Percentiles rank a stretch among this genome's conserved stretches.
These are phyloP conservation scores for Vimba vimba DNA, from an alignment of 2,113 vertebrate species.

Conservation along the genomic window DNA sequence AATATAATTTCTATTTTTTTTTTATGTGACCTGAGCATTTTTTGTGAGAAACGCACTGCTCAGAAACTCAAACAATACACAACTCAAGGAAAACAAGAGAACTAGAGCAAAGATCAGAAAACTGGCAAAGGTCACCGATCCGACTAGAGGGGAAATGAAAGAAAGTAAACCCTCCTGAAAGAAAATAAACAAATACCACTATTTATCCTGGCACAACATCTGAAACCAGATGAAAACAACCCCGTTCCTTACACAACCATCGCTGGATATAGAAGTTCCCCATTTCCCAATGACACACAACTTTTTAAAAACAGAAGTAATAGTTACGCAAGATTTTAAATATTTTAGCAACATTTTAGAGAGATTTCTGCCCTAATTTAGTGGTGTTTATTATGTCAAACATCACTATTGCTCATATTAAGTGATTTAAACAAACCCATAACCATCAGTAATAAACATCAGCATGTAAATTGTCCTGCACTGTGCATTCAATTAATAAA, in stretches of 20 bases:
- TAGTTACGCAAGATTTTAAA: neutral
- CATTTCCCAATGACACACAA: neutral
- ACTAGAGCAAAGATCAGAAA: neutral
- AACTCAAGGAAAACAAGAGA: conserved; percentile 56
- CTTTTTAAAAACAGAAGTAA: neutral
- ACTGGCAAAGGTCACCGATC: neutral
- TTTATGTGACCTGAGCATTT: neutral
- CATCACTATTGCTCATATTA: neutral
- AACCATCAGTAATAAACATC: neutral
- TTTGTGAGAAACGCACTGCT: neutral
- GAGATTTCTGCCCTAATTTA: neutral
- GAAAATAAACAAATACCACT: neutral
- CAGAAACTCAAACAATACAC: conserved; percentile 20
- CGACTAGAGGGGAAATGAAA: conserved; percentile 6
- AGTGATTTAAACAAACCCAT: neutral
- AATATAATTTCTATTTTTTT: neutral
- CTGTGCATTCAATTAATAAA: neutral
- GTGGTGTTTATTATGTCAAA: neutral
- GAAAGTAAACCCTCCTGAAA: neutral
- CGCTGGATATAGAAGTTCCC: neutral
- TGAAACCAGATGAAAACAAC: neutral
- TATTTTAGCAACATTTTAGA: neutral
- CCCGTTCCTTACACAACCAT: neutral
- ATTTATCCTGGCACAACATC: neutral
- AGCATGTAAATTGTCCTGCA: neutral